Base-by-base conservation (phyloP, 2,113 vertebrate genomes). In the Lethenteron reissneri region DNA sequence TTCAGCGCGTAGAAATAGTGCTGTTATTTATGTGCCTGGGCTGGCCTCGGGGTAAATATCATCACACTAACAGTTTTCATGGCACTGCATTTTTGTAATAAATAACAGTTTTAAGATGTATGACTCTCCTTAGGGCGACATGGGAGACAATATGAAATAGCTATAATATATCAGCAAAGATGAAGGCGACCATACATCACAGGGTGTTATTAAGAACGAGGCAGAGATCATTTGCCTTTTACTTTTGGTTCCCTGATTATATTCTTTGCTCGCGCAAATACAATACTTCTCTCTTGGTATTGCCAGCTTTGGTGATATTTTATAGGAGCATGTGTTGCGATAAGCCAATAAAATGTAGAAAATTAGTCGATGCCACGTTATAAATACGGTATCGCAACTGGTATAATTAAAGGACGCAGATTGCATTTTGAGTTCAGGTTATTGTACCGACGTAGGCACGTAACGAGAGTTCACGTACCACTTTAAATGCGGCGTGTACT, bases 161-260 rank as follows among this genome's bases (percentile, higher is more conserved):
- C n/a, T 68, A 68, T 68, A 68, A 68, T 68, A 68, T 68, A 68
- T 68, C 64, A 68, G 64, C n/a, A 68, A 68, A 68, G 64, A 68
- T n/a, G 64, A 68, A 68, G 25, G 64, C n/a, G 25, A 25, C 64
- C n/a, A 68, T 68, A 25, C 64, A 68, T 68, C 64, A 68, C n/a
- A 10, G 25, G 64, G n/a, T n/a, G 64, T 68, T 68, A 68, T 68
- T 68, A 68, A 68, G 64, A 68, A 68, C 64, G n/a, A 17, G 64
- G 64, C n/a, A n/a, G n/a, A 68, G n/a, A 68, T 17, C n/a, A 68
- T 68, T 68, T 68, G 64, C 64, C 64, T 68, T 25, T n/a, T 68
- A 25, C n/a, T 25, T 17, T 68, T 68, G 64, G 64, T 25, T 68
- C 9, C 25, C 41, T 41, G 41, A 41, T 41, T 41, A 41, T 41